A percentile compares a stretch with the other conserved stretches of the same genome.
Evolutionary conservation across 2,113 vertebrate genomes (phyloP).

Genomic region (Chroicocephalus ridibundus): DNA sequence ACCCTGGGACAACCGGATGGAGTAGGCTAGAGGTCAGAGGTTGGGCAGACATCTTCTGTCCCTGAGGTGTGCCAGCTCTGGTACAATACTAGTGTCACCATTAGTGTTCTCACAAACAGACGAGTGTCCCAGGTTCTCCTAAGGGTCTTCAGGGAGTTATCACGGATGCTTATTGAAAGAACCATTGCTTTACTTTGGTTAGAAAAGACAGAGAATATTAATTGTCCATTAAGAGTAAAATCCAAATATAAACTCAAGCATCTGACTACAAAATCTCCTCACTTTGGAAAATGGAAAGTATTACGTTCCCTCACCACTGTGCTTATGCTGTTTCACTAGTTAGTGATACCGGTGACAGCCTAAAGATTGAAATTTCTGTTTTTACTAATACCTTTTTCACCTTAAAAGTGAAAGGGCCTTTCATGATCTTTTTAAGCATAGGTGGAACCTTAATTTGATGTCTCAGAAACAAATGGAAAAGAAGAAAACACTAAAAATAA

Average conservation of each 20-base stretch:
- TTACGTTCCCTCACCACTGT: accelerated
- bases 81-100: background rate
- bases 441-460: background rate
- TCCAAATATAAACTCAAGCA: background rate
- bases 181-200: background rate
- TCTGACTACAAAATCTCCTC: background rate
- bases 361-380: background rate
- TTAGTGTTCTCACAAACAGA: background rate
- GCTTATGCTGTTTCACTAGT: background rate
- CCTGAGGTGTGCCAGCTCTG: background rate
- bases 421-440: background rate
- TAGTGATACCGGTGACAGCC: background rate
- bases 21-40: background rate
- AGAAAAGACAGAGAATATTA: background rate
- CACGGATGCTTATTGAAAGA: background rate
- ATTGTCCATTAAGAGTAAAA: background rate
- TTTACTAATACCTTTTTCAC: background rate
- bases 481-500: background rate
- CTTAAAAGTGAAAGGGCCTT: background rate
- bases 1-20: background rate
- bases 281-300: background rate
- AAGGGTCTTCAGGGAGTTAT: background rate
- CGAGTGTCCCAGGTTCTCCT: background rate
- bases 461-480: background rate
- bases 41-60: background rate